These are phyloP conservation scores for Carassius auratus DNA, from an alignment of 2,113 vertebrate genomes.

Conservation along the genomic window DNA sequence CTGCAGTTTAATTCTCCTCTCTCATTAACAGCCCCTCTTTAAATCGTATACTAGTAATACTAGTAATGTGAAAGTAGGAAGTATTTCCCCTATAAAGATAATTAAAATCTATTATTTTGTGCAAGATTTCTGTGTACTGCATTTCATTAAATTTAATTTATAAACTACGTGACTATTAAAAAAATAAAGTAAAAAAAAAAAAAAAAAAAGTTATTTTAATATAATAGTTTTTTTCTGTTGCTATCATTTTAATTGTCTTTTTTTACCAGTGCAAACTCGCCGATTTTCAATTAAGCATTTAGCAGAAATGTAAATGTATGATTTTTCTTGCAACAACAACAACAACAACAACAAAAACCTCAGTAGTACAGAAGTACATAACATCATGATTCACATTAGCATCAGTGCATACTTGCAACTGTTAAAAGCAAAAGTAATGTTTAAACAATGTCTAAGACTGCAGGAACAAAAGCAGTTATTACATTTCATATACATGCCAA, in stretches of 20 bases:
- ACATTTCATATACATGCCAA: too few relatives aligned
- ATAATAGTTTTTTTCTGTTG: background rate
- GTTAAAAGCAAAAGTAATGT: background rate
- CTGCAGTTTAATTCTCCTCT: slow-evolving; percentile 61
- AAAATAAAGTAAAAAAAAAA: too few relatives aligned
- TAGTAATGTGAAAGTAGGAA: background rate
- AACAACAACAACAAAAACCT: too few relatives aligned
- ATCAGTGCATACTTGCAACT: background rate
- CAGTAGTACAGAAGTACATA: too few relatives aligned
- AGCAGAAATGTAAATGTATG: background rate
- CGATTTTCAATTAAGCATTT: too few relatives aligned
- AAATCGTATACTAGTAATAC: background rate
- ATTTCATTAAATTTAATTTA: background rate
- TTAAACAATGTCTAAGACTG: background rate
- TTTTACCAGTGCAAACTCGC: background rate
- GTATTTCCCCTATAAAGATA: background rate
- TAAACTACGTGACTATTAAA: too few relatives aligned
- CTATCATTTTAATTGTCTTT: background rate
- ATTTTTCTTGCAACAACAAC: background rate
- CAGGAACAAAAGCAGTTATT: background rate
- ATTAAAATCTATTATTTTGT: background rate
- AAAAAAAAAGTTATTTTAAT: too few relatives aligned
- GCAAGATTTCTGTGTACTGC: background rate
- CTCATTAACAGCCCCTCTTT: slow-evolving; percentile 53
- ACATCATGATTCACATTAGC: background rate